phyloP scores from a whole-genome alignment of 2,113 vertebrate species.

The Nothocercus julius region DNA sequence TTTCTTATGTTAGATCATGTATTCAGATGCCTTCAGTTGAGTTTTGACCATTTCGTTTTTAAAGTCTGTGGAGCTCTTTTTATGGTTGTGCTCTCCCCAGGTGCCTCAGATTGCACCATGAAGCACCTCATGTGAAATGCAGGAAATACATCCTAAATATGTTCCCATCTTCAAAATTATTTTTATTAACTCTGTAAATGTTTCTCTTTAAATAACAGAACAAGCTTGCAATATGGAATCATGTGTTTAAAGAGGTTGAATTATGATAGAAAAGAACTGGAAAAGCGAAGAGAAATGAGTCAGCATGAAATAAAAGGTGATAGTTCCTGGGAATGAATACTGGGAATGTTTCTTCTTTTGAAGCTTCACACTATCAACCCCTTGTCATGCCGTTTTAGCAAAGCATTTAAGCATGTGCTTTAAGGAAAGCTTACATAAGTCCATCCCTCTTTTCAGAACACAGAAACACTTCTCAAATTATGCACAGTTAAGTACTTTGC shows the following conservation, averaged over 20 bases:
- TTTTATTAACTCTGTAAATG: conserved; percentile 59
- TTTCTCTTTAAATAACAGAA: conserved; percentile 81
- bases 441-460: neutral
- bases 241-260: conserved; percentile 99
- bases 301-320: conserved; percentile 98
- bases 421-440: neutral
- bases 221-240: conserved; percentile 98
- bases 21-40: neutral
- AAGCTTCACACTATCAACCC: conserved; percentile 7
- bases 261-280: conserved; percentile 98
- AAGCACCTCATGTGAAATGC: neutral
- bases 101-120: neutral
- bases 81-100: neutral
- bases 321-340: neutral
- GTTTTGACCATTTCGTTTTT: conserved; percentile 18
- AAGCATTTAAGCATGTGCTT: conserved; percentile 26
- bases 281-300: conserved; percentile 93
- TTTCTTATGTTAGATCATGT: neutral
- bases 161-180: conserved; percentile 16
- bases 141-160: conserved; percentile 17
- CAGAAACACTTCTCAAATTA: neutral
- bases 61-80: neutral
- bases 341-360: conserved; percentile 47
- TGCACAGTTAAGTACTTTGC: neutral
- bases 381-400: conserved; percentile 22